phyloP scores from a whole-genome alignment of 1,140 invertebrate species.

The Lordiphosa stackelbergi region DNA sequence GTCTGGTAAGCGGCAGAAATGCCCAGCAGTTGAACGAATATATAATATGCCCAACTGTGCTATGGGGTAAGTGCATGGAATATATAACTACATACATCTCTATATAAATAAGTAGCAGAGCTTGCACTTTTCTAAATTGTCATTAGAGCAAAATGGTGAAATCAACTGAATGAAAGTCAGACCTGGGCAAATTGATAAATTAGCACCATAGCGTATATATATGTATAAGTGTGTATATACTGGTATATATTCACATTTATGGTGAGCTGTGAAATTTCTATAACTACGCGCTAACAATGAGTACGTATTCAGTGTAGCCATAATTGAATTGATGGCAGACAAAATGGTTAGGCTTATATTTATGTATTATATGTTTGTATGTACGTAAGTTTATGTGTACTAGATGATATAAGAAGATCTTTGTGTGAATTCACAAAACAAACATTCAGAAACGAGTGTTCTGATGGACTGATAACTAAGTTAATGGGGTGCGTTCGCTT shows the following conservation, averaged over 20 bases:
- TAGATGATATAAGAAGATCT: slow-evolving; percentile 12
- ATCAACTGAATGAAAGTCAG: slow-evolving; percentile 63
- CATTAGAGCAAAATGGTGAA: slow-evolving; percentile 45
- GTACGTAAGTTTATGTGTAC: slow-evolving; percentile 15
- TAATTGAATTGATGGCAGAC: slow-evolving; percentile 72
- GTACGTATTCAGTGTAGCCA: slow-evolving; percentile 34
- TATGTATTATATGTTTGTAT: slow-evolving; percentile 12
- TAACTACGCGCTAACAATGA: slow-evolving; percentile 54
- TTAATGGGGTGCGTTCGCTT: too few species aligned
- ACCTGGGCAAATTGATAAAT: slow-evolving; percentile 64
- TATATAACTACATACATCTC: slow-evolving; percentile 9
- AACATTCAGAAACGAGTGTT: slow-evolving; percentile 41
- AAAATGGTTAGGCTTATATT: slow-evolving; percentile 47
- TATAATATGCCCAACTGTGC: slow-evolving; percentile 27
- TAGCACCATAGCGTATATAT: slow-evolving; percentile 16
- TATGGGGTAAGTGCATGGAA: slow-evolving; percentile 30
- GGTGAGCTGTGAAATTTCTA: slow-evolving; percentile 47
- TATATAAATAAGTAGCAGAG: slow-evolving; percentile 20
- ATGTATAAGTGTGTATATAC: slow-evolving; percentile 8
- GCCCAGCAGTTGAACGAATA: slow-evolving; percentile 22
- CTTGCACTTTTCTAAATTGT: slow-evolving; percentile 67
- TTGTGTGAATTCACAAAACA: slow-evolving; percentile 52
- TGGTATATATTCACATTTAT: slow-evolving; percentile 8
- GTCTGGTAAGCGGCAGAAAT: slow-evolving; percentile 20
- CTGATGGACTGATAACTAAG: slow-evolving; percentile 34